phyloP scores from a whole-genome alignment of 2,888 invertebrate genomes.

The Plemyria rubiginata region DNA sequence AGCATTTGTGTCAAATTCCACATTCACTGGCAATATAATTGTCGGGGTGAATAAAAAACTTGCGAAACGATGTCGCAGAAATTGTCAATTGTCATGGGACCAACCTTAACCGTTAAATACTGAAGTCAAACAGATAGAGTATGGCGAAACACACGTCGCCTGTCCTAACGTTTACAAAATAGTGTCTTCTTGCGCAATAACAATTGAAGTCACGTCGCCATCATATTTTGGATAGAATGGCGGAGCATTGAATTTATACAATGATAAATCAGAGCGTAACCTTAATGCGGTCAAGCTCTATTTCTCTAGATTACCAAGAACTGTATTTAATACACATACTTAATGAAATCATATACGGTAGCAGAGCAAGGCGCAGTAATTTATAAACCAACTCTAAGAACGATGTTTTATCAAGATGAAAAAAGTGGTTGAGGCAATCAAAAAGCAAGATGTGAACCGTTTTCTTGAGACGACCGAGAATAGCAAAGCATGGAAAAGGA shows the following conservation, averaged over 20 bases:
- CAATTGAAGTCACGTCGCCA: slow-evolving; percentile 47
- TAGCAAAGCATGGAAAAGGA: too few species aligned
- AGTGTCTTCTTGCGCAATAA: slow-evolving; percentile 40
- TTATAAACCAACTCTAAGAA: slow-evolving; percentile 4
- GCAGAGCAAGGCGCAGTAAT: slow-evolving; percentile 3
- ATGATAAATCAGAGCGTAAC: slow-evolving; percentile 25
- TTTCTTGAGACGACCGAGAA: too few species aligned
- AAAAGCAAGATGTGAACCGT: too few species aligned
- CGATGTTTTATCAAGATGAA: background rate
- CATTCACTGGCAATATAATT: slow-evolving; percentile 26
- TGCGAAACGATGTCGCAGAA: slow-evolving; percentile 24
- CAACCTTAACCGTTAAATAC: slow-evolving; percentile 27
- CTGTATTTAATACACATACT: slow-evolving; percentile 26
- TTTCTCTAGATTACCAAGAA: slow-evolving; percentile 35
- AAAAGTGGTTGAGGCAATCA: too few species aligned
- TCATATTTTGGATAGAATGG: slow-evolving; percentile 23
- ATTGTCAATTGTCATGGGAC: slow-evolving; percentile 32
- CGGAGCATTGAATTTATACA: slow-evolving; percentile 41
- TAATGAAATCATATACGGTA: slow-evolving; percentile 27
- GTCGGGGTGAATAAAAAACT: slow-evolving; percentile 10
- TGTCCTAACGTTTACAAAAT: slow-evolving; percentile 40
- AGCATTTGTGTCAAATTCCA: slow-evolving; percentile 42
- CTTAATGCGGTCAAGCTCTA: slow-evolving; percentile 36
- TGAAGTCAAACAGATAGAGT: slow-evolving; percentile 35
- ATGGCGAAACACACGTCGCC: slow-evolving; percentile 38